phyloP scores from a whole-genome alignment of 2,888 invertebrate genomes.

The Chorisops tibialis region DNA sequence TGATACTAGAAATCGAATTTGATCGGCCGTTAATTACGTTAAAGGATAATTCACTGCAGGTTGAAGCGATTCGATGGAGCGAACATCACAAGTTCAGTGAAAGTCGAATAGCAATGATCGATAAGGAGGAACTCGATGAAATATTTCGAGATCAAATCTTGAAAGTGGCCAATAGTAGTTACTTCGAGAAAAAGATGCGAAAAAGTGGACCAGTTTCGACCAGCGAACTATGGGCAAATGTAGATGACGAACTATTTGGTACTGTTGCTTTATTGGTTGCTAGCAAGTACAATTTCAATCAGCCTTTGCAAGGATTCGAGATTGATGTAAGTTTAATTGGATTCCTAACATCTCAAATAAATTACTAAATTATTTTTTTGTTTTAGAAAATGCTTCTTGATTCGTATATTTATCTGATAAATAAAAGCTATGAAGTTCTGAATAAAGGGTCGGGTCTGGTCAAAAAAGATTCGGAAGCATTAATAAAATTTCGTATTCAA shows the following conservation, averaged over 20 bases:
- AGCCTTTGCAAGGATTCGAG: neutral
- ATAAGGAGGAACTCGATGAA: neutral
- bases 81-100: neutral
- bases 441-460: no score
- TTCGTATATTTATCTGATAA: constrained; percentile 23
- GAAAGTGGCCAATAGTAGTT: neutral
- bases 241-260: constrained; percentile 17
- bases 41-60: neutral
- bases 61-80: neutral
- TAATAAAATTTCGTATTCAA: constrained; percentile 10
- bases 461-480: neutral
- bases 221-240: constrained; percentile 2
- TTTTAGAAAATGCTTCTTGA: constrained; percentile 17
- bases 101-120: neutral
- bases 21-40: constrained; percentile 1
- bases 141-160: neutral
- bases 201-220: neutral
- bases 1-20: constrained; percentile 7
- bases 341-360: neutral
- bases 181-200: neutral
- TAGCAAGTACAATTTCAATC: constrained; percentile 19
- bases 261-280: constrained; percentile 6
- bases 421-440: constrained; percentile 19
- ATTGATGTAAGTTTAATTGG: constrained; percentile 18
- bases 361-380: neutral